Evolutionary conservation across 1,140 invertebrate species (phyloP).

Genomic region (Doryteuthis pealeii): DNA sequence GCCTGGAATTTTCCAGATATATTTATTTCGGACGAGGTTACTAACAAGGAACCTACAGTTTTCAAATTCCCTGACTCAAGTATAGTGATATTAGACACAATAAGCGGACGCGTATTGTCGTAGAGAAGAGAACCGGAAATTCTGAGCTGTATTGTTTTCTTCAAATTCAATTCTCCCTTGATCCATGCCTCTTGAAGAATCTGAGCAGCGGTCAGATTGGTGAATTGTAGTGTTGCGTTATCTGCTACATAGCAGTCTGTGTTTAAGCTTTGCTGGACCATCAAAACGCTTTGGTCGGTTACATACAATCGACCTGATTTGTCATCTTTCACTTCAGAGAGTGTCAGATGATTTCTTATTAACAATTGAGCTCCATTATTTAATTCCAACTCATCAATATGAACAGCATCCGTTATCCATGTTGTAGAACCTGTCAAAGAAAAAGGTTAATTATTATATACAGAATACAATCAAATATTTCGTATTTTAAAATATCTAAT

Average conservation of each 20-base stretch:
- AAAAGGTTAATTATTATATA: slow-evolving; percentile 5
- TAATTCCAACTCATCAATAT: slow-evolving; percentile 31
- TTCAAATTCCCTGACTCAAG: not conserved
- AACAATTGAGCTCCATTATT: slow-evolving; percentile 34
- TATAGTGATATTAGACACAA: not conserved
- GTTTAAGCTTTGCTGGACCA: slow-evolving; percentile 23
- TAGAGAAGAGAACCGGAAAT: not conserved
- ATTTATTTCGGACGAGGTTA: slow-evolving; percentile 18
- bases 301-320: slow-evolving; percentile 29
- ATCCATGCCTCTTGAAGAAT: slow-evolving; percentile 23
- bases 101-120: not conserved
- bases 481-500: no score
- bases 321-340: slow-evolving; percentile 28
- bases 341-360: slow-evolving; percentile 19
- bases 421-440: slow-evolving; percentile 31
- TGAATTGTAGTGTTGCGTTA: slow-evolving; percentile 21
- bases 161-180: slow-evolving; percentile 21
- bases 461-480: no score
- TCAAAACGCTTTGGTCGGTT: slow-evolving; percentile 18
- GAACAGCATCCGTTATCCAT: slow-evolving; percentile 27
- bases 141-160: slow-evolving; percentile 17
- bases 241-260: slow-evolving; percentile 32
- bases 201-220: slow-evolving; percentile 5
- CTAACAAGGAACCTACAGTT: slow-evolving; percentile 1
- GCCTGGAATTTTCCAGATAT: slow-evolving; percentile 29